Conservation (phyloP, 2,888 invertebrate genomes). For the Pantelozetes paolii region DNA sequence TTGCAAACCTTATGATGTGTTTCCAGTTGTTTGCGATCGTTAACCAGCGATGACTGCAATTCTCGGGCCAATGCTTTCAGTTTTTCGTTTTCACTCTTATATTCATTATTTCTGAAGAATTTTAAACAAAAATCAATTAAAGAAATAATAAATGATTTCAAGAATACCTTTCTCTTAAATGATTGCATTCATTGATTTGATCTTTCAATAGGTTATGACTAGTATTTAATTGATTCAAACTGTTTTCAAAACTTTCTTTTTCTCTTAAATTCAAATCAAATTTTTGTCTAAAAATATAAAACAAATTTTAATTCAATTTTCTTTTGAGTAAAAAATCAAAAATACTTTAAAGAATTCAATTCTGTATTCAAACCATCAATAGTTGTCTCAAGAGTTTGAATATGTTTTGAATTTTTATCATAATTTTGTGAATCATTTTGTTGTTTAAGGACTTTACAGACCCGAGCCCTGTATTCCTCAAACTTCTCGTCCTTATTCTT, state of each 20-base stretch:
- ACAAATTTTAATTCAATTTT: not conserved
- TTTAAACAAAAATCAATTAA: constrained; percentile 5
- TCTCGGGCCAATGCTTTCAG: constrained; percentile 24
- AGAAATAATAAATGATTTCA: not conserved
- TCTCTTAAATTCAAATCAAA: not conserved
- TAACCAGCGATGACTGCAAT: not conserved
- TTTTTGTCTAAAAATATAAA: constrained; percentile 14
- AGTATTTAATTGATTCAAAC: constrained; percentile 25
- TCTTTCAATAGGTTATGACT: constrained; percentile 22
- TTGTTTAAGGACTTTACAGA: constrained; percentile 38
- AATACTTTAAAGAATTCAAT: constrained; percentile 22
- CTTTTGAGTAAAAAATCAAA: not conserved
- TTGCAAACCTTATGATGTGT: not conserved
- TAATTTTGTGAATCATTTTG: constrained; percentile 29
- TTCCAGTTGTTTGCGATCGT: constrained; percentile 16
- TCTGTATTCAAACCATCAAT: constrained; percentile 28
- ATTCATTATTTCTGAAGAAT: constrained; percentile 24
- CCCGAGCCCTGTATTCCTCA: constrained; percentile 40
- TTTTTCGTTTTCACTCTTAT: constrained; percentile 26
- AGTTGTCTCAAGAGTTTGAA: constrained; percentile 23
- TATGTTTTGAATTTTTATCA: constrained; percentile 13
- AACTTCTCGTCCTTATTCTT: constrained; percentile 38
- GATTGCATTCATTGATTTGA: constrained; percentile 32
- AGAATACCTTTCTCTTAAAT: constrained; percentile 18
- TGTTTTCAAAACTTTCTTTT: constrained; percentile 22